Conservation (phyloP, 1,140 invertebrate genomes). For the Lasaia peninsularis region DNA sequence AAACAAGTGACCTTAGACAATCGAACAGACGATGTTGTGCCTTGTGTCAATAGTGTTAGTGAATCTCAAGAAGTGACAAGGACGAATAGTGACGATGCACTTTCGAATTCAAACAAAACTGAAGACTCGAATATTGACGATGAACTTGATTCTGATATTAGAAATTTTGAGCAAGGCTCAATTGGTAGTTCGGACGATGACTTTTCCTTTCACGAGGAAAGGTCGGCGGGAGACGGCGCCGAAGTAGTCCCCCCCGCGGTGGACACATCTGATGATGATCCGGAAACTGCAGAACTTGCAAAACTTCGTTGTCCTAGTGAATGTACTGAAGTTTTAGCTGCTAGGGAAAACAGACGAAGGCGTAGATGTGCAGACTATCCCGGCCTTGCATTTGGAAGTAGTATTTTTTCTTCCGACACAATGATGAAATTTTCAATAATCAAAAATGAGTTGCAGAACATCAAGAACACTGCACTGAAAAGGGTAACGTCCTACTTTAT, state of each 20-base stretch:
- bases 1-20: conserved; percentile 78
- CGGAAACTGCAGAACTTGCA: conserved; percentile 87
- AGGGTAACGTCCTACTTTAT: conserved; percentile 85
- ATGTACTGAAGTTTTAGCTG: conserved; percentile 90
- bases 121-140: conserved; percentile 65
- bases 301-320: conserved; percentile 92
- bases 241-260: conserved; percentile 45
- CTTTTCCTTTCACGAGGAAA: conserved; percentile 65
- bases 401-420: conserved; percentile 96
- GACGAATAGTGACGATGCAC: conserved; percentile 75
- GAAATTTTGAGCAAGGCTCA: conserved; percentile 54
- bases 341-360: conserved; percentile 86
- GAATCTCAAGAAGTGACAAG: conserved; percentile 75
- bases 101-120: conserved; percentile 66
- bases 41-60: conserved; percentile 75
- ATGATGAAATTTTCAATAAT: conserved; percentile 99
- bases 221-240: conserved; percentile 62
- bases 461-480: conserved; percentile 96
- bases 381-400: conserved; percentile 92
- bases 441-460: conserved; percentile 97
- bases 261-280: conserved; percentile 80
- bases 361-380: conserved; percentile 93
- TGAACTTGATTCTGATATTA: conserved; percentile 58
- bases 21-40: conserved; percentile 73
- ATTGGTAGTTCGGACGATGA: conserved; percentile 60